A percentile compares a stretch with the other conserved stretches of the same genome.
Conservation (phyloP, 2,797 vertebrate species). For the Zalophus californianus region DNA sequence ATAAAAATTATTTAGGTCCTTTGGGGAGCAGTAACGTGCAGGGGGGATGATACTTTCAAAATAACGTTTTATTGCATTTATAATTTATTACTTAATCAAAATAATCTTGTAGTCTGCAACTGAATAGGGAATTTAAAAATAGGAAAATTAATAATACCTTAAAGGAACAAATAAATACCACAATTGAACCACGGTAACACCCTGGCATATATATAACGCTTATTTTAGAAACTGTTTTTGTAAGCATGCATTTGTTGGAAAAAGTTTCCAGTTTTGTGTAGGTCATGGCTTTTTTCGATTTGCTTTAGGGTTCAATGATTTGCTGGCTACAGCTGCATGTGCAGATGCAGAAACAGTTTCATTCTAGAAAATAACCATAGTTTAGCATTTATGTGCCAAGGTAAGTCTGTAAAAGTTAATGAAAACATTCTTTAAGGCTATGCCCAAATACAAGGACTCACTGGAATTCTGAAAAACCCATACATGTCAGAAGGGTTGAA, state of each 20-base stretch:
- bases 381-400: neutral
- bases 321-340: neutral
- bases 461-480: neutral
- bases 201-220: neutral
- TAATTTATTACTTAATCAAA: slow-evolving; percentile 63
- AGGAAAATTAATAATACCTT: slow-evolving; percentile 59
- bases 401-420: slow-evolving; percentile 24
- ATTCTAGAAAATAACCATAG: neutral
- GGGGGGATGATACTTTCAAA: slow-evolving; percentile 52
- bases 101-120: slow-evolving; percentile 43
- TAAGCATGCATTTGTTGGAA: neutral
- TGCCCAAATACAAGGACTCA: neutral
- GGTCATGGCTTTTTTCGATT: neutral
- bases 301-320: slow-evolving; percentile 52
- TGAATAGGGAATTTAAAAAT: slow-evolving; percentile 31
- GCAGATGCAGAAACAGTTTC: slow-evolving; percentile 38
- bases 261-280: neutral
- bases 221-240: slow-evolving; percentile 33
- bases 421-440: slow-evolving; percentile 57
- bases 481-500: neutral
- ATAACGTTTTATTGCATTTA: slow-evolving; percentile 67
- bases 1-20: slow-evolving; percentile 62
- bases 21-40: slow-evolving; percentile 50
- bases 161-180: slow-evolving; percentile 55
- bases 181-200: neutral